phyloP scores from a whole-genome alignment of 1,140 invertebrate genomes.

The Calycopis cecrops region DNA sequence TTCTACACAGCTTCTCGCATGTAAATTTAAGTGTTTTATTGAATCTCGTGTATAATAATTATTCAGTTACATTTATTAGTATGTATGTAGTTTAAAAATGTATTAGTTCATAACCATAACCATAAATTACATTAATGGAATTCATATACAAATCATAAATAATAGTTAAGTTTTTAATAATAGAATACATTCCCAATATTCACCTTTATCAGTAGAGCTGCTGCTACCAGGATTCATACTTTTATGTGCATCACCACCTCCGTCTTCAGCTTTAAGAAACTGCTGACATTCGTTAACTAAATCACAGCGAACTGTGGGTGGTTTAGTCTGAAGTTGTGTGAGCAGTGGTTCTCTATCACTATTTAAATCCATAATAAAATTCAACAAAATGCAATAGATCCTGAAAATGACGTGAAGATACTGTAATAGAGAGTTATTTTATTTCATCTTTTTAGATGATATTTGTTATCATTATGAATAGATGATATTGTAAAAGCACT shows the following conservation, averaged over 20 bases:
- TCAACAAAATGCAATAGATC: conserved; percentile 9
- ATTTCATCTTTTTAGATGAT: too few species aligned
- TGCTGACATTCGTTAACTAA: conserved; percentile 64
- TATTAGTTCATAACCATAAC: background rate
- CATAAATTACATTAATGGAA: background rate
- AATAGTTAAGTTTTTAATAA: too few species aligned
- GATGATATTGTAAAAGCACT: too few species aligned
- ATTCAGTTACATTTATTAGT: background rate
- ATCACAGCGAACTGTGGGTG: conserved; percentile 45
- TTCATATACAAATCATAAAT: too few species aligned
- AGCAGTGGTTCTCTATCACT: conserved; percentile 44
- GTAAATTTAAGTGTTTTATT: too few species aligned
- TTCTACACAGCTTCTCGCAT: too few species aligned
- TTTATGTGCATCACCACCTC: conserved; percentile 50
- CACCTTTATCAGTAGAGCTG: too few species aligned
- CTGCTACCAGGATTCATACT: conserved; percentile 28
- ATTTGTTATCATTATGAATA: too few species aligned
- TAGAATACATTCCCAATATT: too few species aligned
- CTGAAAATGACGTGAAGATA: background rate
- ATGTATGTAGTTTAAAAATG: conserved; percentile 7
- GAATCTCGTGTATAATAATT: background rate
- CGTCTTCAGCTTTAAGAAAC: conserved; percentile 62
- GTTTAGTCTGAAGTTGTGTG: conserved; percentile 29
- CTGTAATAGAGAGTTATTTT: too few species aligned
- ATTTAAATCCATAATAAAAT: conserved; percentile 27